These are phyloP conservation scores for Cynopterus sphinx DNA, from an alignment of 2,797 vertebrate species.

Conservation along the genomic window DNA sequence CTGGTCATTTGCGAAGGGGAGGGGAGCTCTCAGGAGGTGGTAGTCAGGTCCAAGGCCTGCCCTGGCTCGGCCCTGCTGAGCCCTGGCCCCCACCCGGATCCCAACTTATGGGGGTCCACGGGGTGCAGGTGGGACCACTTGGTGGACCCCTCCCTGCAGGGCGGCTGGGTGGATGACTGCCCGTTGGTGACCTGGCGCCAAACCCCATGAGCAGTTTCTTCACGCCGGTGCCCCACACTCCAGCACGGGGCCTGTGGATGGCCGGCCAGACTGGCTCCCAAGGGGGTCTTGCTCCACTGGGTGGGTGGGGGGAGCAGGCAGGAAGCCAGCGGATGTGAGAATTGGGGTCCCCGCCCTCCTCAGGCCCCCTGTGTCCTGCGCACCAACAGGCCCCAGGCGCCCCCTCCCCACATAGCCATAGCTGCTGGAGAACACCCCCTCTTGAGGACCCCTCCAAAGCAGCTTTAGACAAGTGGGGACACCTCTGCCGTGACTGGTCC, in stretches of 20 bases:
- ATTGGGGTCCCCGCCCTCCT: fast-evolving
- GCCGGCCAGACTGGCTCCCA: neutral
- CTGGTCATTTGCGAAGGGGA: no score
- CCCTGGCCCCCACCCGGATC: no score
- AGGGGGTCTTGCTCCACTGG: neutral
- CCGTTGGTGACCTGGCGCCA: no score
- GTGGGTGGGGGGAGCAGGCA: neutral
- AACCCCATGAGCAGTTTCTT: neutral
- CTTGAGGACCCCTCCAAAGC: neutral
- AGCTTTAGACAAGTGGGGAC: neutral
- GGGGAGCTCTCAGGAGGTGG: no score
- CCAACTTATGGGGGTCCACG: neutral
- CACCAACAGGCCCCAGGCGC: fast-evolving
- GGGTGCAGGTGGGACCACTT: neutral
- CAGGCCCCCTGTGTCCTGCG: fast-evolving
- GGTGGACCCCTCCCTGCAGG: neutral
- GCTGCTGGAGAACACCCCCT: neutral
- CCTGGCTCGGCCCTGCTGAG: neutral
- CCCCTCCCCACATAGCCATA: neutral
- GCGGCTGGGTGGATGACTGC: neutral
- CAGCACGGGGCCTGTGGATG: neutral
- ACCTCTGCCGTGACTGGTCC: neutral
- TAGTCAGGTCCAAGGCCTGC: no score
- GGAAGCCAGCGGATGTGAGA: neutral
- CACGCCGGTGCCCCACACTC: no score